phyloP scores from a whole-genome alignment of 2,888 invertebrate species.

The Lycia hirtaria region DNA sequence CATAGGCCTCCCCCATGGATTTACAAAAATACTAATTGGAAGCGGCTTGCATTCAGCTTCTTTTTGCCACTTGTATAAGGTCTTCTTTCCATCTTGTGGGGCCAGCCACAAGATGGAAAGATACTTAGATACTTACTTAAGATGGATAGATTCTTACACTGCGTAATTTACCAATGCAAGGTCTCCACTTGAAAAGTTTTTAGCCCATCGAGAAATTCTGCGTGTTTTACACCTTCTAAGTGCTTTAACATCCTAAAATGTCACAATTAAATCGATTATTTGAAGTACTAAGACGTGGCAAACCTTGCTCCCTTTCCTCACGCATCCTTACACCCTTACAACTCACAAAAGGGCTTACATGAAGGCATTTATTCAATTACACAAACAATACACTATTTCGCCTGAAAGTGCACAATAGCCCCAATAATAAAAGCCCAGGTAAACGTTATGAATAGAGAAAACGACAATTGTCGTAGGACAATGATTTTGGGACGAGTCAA shows the following conservation, averaged over 20 bases:
- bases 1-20: too few relatives aligned
- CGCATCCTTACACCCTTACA: conserved; percentile 48
- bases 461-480: conserved; percentile 71
- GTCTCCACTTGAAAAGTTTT: too few relatives aligned
- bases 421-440: conserved; percentile 70
- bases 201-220: too few relatives aligned
- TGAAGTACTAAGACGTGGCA: conserved; percentile 31
- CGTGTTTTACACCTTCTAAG: too few relatives aligned
- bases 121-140: too few relatives aligned
- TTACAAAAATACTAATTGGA: too few relatives aligned
- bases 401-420: conserved; percentile 76
- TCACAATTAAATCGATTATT: conserved; percentile 48
- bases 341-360: conserved; percentile 63
- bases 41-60: too few relatives aligned
- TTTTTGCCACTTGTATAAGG: too few relatives aligned
- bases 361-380: conserved; percentile 83
- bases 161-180: too few relatives aligned
- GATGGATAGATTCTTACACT: too few relatives aligned
- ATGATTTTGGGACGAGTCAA: conserved; percentile 78
- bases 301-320: conserved; percentile 23
- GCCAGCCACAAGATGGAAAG: too few relatives aligned
- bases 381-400: conserved; percentile 75
- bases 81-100: too few relatives aligned
- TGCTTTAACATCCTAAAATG: conserved; percentile 18
- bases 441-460: conserved; percentile 71